Evolutionary conservation across 2,113 vertebrate genomes (phyloP).

Genomic region (Corythornis vintsioides): DNA sequence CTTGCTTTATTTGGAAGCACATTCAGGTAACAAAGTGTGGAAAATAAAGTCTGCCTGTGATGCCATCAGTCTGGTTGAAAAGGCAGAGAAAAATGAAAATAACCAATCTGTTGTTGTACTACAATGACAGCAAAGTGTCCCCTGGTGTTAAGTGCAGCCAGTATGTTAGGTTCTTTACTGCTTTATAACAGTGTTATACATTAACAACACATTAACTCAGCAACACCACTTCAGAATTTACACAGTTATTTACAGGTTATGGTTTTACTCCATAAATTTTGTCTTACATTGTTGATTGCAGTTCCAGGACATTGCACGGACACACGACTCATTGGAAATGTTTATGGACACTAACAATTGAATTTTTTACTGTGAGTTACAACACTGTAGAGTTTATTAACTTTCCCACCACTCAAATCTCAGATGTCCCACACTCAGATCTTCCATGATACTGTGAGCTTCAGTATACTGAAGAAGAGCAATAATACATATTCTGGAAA

Average conservation of each 20-base stretch:
- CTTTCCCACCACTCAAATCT: not conserved
- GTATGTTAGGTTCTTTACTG: not conserved
- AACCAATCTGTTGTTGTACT: not conserved
- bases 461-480: not conserved
- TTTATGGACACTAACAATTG: not conserved
- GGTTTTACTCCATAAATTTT: not conserved
- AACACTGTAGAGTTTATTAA: not conserved
- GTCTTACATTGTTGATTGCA: not conserved
- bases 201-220: slow-evolving; percentile 18
- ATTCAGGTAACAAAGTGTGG: slow-evolving; percentile 10
- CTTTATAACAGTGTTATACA: not conserved
- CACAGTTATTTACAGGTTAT: slow-evolving; percentile 26
- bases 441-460: not conserved
- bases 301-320: not conserved
- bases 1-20: slow-evolving; percentile 56
- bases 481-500: not conserved
- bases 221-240: not conserved
- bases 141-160: not conserved
- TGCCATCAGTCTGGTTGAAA: not conserved
- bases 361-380: not conserved
- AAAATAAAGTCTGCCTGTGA: not conserved
- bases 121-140: not conserved
- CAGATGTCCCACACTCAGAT: not conserved
- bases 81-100: not conserved
- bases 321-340: not conserved